phyloP scores from a whole-genome alignment of 2,888 invertebrate genomes.

The Nomada ruficornis region DNA sequence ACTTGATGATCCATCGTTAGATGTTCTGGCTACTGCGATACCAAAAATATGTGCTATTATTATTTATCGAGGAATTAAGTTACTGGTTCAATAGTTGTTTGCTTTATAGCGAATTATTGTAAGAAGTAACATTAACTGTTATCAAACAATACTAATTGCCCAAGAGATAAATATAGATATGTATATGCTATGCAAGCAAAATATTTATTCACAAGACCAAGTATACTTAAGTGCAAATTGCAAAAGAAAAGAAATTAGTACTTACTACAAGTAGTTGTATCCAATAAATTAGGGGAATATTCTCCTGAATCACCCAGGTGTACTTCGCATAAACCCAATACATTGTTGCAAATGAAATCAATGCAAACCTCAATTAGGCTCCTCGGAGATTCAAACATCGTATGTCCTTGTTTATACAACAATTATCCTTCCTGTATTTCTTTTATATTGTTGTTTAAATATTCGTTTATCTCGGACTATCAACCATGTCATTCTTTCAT shows the following conservation, averaged over 20 bases:
- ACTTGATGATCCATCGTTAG: slow-evolving; percentile 53
- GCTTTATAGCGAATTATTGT: slow-evolving; percentile 17
- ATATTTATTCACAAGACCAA: too few relatives aligned
- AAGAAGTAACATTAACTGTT: background rate
- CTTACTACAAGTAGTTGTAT: slow-evolving; percentile 57
- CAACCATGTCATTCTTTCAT: slow-evolving; percentile 35
- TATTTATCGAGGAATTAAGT: slow-evolving; percentile 34
- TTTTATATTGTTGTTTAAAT: slow-evolving; percentile 13
- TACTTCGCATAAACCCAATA: slow-evolving; percentile 85
- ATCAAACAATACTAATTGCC: background rate
- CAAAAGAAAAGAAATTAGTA: slow-evolving; percentile 4
- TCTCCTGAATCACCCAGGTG: slow-evolving; percentile 79
- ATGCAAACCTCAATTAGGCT: slow-evolving; percentile 88
- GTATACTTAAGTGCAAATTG: background rate
- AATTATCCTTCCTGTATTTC: slow-evolving; percentile 25
- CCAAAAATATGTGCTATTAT: slow-evolving; percentile 41
- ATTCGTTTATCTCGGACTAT: slow-evolving; percentile 18
- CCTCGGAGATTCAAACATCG: slow-evolving; percentile 88
- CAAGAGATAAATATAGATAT: background rate
- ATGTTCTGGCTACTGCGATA: slow-evolving; percentile 35
- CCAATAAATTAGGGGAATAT: slow-evolving; percentile 47
- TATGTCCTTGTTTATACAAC: slow-evolving; percentile 51
- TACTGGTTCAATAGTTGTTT: slow-evolving; percentile 52
- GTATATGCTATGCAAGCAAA: too few relatives aligned
- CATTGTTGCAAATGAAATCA: slow-evolving; percentile 88